Evolutionary conservation across 2,888 invertebrate genomes (phyloP).

Genomic region (Amphimallon solstitiale): DNA sequence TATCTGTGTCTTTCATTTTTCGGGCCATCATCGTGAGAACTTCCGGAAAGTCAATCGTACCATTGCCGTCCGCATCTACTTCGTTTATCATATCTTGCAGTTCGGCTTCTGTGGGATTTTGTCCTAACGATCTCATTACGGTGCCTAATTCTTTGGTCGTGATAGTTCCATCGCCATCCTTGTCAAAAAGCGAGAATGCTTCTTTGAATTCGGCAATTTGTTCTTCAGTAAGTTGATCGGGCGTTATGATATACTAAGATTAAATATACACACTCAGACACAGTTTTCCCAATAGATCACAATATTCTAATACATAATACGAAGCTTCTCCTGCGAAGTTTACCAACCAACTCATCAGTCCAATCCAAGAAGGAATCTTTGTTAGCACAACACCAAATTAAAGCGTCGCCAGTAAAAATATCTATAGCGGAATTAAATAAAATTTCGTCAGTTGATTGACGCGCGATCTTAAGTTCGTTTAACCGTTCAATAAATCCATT

Average conservation of each 20-base stretch:
- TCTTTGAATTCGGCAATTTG: slow-evolving; percentile 99
- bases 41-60: slow-evolving; percentile 99
- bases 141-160: slow-evolving; percentile 99
- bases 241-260: slow-evolving; percentile 68
- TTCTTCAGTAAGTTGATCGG: slow-evolving; percentile 98
- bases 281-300: slow-evolving; percentile 34
- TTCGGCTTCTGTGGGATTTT: slow-evolving; percentile 99
- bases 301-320: slow-evolving; percentile 37
- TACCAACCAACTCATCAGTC: slow-evolving; percentile 63
- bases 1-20: slow-evolving; percentile 99
- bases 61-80: slow-evolving; percentile 97
- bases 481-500: too few species aligned
- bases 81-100: slow-evolving; percentile 99
- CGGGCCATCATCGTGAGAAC: slow-evolving; percentile 99
- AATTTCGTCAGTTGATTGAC: too few species aligned
- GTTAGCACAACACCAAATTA: too few species aligned
- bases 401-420: too few species aligned
- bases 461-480: too few species aligned
- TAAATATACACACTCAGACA: slow-evolving; percentile 40
- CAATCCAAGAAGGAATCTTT: too few species aligned
- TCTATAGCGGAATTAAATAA: too few species aligned
- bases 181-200: slow-evolving; percentile 99
- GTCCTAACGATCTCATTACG: slow-evolving; percentile 98
- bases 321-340: slow-evolving; percentile 47
- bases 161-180: slow-evolving; percentile 99